Percentiles rank a stretch among this genome's conserved stretches.
phyloP scores from a whole-genome alignment of 2,888 invertebrate species.

The Lacanobia oleracea region DNA sequence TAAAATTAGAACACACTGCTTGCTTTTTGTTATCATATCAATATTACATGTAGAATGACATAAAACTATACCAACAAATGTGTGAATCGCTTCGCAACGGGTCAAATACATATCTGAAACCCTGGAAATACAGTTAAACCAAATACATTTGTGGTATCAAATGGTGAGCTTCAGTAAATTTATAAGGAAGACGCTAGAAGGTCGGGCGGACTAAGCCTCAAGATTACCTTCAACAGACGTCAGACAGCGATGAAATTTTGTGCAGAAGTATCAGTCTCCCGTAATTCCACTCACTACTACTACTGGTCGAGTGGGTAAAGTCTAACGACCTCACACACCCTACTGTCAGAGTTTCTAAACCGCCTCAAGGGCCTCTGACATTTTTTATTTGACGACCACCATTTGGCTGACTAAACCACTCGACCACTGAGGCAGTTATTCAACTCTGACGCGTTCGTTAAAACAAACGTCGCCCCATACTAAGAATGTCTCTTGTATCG shows the following conservation, averaged over 20 bases:
- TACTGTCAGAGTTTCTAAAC: no score
- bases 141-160: slow-evolving; percentile 54
- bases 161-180: slow-evolving; percentile 54
- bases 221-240: slow-evolving; percentile 41
- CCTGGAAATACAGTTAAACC: slow-evolving; percentile 26
- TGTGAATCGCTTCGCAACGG: neutral
- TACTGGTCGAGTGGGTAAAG: no score
- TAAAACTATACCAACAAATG: neutral
- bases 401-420: no score
- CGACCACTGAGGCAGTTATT: no score
- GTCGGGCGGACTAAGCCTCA: slow-evolving; percentile 26
- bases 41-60: neutral
- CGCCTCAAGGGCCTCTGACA: no score
- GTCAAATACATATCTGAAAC: slow-evolving; percentile 19
- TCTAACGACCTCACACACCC: no score
- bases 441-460: no score
- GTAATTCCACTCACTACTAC: neutral
- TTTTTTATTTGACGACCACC: no score
- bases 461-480: no score
- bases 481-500: no score
- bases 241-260: neutral
- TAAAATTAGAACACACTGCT: no score
- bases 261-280: slow-evolving; percentile 14
- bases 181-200: slow-evolving; percentile 37
- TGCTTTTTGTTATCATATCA: no score